Conservation (phyloP, 2,888 invertebrate genomes). For the Frankliniella fusca region DNA sequence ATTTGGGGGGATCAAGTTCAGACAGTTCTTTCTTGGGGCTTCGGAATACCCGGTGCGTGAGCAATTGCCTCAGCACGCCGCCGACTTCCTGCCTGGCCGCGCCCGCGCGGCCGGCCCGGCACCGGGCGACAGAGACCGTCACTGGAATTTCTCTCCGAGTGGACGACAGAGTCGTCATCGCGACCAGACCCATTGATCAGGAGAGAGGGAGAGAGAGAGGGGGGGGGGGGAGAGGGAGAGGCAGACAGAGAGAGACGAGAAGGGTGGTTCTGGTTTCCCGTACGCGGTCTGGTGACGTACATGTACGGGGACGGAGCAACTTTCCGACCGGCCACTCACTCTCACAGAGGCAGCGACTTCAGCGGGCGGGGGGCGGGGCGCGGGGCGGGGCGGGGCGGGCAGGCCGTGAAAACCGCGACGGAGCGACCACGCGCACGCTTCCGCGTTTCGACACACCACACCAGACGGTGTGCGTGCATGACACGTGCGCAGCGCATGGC, state of each 20-base stretch:
- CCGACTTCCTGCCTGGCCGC: not conserved
- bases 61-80: no score
- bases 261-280: not conserved
- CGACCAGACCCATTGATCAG: no score
- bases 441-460: slow-evolving; percentile 22
- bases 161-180: no score
- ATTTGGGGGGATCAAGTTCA: no score
- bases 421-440: not conserved
- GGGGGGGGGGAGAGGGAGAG: no score
- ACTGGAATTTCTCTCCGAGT: no score
- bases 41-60: no score
- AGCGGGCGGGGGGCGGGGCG: slow-evolving; percentile 44
- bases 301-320: not conserved
- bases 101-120: not conserved
- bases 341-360: slow-evolving; percentile 42
- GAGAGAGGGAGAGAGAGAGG: slow-evolving; percentile 27
- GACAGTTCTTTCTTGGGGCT: no score
- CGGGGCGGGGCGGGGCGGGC: slow-evolving; percentile 33
- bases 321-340: slow-evolving; percentile 46
- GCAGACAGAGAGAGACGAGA: not conserved
- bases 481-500: not conserved
- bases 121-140: no score
- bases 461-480: not conserved
- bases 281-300: slow-evolving; percentile 23
- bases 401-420: slow-evolving; percentile 27